Conservation (phyloP, 2,888 invertebrate genomes). For the Hyles lineata region DNA sequence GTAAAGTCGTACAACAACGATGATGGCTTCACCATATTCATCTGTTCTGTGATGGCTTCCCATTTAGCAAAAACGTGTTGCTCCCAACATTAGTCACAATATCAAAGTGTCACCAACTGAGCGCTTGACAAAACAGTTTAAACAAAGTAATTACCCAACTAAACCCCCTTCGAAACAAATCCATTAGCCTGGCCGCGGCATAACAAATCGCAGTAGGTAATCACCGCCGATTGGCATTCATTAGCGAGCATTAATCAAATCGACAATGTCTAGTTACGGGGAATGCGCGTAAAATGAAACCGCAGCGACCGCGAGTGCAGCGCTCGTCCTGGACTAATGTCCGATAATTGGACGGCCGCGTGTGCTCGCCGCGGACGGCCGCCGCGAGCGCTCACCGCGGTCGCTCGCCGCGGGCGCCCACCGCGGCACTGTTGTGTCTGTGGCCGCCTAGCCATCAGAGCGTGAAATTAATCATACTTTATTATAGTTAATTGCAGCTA, state of each 20-base stretch:
- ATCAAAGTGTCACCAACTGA: no score
- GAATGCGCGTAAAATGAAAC: conserved; percentile 4
- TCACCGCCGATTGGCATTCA: background rate
- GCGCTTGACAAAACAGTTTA: background rate
- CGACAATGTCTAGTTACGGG: conserved; percentile 4
- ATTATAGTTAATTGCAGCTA: background rate
- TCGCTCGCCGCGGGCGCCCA: background rate
- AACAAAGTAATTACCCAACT: background rate
- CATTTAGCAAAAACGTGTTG: no score
- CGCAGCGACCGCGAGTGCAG: conserved; percentile 5
- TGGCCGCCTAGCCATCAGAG: background rate
- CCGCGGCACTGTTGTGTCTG: background rate
- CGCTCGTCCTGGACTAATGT: conserved; percentile 2
- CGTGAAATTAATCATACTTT: conserved; percentile 4
- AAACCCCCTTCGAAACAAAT: background rate
- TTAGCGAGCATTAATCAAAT: conserved; percentile 15
- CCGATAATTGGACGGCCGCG: conserved; percentile 1
- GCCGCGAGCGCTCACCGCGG: background rate
- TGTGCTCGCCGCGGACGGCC: no score
- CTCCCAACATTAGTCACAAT: no score
- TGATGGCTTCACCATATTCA: no score
- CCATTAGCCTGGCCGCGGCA: background rate
- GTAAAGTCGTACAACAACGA: no score
- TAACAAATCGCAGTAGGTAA: background rate
- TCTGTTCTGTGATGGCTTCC: no score